Percentiles rank a stretch among this genome's conserved stretches.
phyloP scores from a whole-genome alignment of 2,888 invertebrate genomes.

The Drosophila pseudotakahashii region DNA sequence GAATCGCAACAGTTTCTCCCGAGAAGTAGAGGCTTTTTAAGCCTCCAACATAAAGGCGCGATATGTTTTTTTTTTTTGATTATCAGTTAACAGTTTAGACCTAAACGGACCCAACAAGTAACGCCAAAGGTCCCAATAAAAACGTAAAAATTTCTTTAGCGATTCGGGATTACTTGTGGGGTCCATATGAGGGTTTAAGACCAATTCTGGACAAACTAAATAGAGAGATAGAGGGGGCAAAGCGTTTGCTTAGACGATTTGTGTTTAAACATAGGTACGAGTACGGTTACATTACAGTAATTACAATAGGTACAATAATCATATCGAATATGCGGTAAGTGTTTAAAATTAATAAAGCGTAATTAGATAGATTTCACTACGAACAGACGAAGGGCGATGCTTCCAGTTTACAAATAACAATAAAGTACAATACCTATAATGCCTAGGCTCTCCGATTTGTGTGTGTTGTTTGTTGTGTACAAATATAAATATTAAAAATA shows the following conservation, averaged over 20 bases:
- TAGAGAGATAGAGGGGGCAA: constrained; percentile 23
- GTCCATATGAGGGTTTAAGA: constrained; percentile 35
- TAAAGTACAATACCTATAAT: constrained; percentile 51
- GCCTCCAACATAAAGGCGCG: constrained; percentile 62
- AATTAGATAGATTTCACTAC: constrained; percentile 74
- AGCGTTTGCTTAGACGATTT: constrained; percentile 47
- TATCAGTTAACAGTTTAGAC: constrained; percentile 43
- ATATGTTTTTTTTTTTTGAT: constrained; percentile 64
- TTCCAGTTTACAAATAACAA: constrained; percentile 58
- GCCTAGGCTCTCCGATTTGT: constrained; percentile 52
- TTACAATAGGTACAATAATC: constrained; percentile 48
- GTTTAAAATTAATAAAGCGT: constrained; percentile 79
- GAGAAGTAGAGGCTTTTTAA: constrained; percentile 62
- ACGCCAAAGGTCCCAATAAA: not conserved
- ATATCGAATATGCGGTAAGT: constrained; percentile 40
- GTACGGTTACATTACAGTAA: constrained; percentile 65
- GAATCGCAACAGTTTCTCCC: constrained; percentile 34
- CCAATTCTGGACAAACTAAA: constrained; percentile 54
- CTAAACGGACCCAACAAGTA: constrained; percentile 32
- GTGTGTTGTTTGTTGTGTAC: constrained; percentile 45
- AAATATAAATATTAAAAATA: constrained; percentile 77
- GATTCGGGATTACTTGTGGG: constrained; percentile 19
- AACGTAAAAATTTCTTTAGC: not conserved
- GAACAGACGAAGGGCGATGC: constrained; percentile 55
- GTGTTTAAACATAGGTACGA: constrained; percentile 65